These are phyloP conservation scores for Isoperla grammatica DNA, from an alignment of 2,888 invertebrate species.

Conservation along the genomic window DNA sequence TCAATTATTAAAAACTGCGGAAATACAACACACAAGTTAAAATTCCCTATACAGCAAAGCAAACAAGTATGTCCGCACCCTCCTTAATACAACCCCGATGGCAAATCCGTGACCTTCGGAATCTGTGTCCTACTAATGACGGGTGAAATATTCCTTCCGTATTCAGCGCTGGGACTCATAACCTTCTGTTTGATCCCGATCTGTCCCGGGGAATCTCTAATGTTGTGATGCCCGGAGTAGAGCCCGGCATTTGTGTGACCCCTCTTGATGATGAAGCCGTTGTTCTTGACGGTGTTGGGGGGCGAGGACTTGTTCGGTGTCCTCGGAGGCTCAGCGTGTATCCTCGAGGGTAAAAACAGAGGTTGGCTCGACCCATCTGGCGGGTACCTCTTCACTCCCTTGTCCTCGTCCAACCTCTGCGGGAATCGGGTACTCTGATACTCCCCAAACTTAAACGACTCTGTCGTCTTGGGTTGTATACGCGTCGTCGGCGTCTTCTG, in stretches of 20 bases:
- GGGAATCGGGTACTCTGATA: constrained; percentile 36
- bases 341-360: not conserved
- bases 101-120: constrained; percentile 63
- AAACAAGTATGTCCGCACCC: too few relatives aligned
- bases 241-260: constrained; percentile 59
- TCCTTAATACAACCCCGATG: constrained; percentile 62
- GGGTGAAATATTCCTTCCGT: not conserved
- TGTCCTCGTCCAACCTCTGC: constrained; percentile 42
- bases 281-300: constrained; percentile 38
- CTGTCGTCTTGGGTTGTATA: not conserved
- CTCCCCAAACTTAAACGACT: constrained; percentile 23
- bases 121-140: not conserved
- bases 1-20: too few relatives aligned
- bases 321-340: not conserved
- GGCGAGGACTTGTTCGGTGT: not conserved
- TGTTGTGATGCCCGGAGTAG: constrained; percentile 50
- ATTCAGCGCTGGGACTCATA: not conserved
- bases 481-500: not conserved
- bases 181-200: not conserved
- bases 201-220: constrained; percentile 9
- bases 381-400: constrained; percentile 32
- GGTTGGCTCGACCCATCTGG: constrained; percentile 28
- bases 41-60: too few relatives aligned
- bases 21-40: too few relatives aligned
- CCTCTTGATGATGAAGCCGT: constrained; percentile 54